phyloP scores from a whole-genome alignment of 1,140 invertebrate species.

The Copidosoma floridanum region DNA sequence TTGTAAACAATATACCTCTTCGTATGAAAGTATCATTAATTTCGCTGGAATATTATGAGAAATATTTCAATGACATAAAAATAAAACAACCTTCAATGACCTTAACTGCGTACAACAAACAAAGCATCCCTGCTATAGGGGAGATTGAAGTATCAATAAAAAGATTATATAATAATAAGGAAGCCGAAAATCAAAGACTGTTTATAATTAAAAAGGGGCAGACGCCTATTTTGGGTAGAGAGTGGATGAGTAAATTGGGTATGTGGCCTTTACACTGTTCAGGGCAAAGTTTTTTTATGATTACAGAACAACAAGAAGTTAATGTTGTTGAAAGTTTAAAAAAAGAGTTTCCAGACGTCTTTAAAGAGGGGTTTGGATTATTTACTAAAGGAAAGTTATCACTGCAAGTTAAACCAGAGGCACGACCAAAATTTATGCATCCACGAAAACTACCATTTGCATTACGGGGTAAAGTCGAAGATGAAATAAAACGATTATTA shows the following conservation, averaged over 20 bases:
- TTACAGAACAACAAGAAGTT: neutral
- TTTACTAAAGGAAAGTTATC: neutral
- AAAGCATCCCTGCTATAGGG: neutral
- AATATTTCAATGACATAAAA: neutral
- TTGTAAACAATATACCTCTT: neutral
- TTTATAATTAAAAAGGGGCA: neutral
- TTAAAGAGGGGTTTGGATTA: neutral
- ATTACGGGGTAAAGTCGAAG: neutral
- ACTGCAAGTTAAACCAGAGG: slow-evolving; percentile 9
- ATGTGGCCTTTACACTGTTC: neutral
- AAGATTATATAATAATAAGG: no score
- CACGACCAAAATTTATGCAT: slow-evolving; percentile 1
- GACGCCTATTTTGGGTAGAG: neutral
- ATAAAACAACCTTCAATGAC: no score
- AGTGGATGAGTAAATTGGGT: neutral
- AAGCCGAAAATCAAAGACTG: neutral
- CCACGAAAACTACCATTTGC: neutral
- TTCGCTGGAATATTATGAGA: neutral
- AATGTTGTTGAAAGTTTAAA: neutral
- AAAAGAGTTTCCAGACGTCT: slow-evolving; percentile 4
- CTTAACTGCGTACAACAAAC: neutral
- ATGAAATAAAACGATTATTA: slow-evolving; percentile 1
- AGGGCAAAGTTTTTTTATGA: neutral
- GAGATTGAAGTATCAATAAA: neutral
- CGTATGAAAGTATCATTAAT: no score